phyloP scores from a whole-genome alignment of 2,888 invertebrate species.

The Eremobia ochroleuca region DNA sequence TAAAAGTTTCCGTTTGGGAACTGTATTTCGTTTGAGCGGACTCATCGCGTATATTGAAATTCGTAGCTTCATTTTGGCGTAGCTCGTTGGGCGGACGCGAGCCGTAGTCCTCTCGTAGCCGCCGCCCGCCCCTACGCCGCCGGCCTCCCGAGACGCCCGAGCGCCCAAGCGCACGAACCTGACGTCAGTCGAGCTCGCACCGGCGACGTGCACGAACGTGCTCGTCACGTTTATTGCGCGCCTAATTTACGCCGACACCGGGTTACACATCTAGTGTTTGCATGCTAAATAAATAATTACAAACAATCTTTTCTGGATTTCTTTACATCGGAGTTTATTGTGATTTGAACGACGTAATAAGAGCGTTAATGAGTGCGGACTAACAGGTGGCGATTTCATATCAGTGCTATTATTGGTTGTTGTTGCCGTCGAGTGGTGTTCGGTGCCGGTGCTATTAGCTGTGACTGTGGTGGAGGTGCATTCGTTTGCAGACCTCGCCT shows the following conservation, averaged over 20 bases:
- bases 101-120: conserved; percentile 82
- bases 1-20: conserved; percentile 67
- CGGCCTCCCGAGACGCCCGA: conserved; percentile 70
- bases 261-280: conserved; percentile 69
- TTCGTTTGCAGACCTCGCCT: conserved; percentile 72
- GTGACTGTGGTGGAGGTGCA: conserved; percentile 78
- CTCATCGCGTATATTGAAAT: conserved; percentile 76
- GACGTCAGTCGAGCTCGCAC: conserved; percentile 86
- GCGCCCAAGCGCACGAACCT: conserved; percentile 69
- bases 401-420: conserved; percentile 83
- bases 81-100: conserved; percentile 86
- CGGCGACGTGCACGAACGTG: conserved; percentile 73
- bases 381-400: conserved; percentile 84
- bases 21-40: conserved; percentile 72
- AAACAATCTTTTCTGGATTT: conserved; percentile 53
- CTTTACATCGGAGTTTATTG: conserved; percentile 52
- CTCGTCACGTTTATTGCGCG: conserved; percentile 48
- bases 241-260: conserved; percentile 72
- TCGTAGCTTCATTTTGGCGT: conserved; percentile 84
- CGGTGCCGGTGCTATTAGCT: conserved; percentile 79
- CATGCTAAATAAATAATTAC: conserved; percentile 65
- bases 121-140: conserved; percentile 75
- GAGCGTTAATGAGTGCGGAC: conserved; percentile 66
- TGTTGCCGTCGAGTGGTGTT: conserved; percentile 77
- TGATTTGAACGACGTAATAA: conserved; percentile 64